Evolutionary conservation across 2,888 invertebrate species (phyloP).

Genomic region (Megamerina dolium): DNA sequence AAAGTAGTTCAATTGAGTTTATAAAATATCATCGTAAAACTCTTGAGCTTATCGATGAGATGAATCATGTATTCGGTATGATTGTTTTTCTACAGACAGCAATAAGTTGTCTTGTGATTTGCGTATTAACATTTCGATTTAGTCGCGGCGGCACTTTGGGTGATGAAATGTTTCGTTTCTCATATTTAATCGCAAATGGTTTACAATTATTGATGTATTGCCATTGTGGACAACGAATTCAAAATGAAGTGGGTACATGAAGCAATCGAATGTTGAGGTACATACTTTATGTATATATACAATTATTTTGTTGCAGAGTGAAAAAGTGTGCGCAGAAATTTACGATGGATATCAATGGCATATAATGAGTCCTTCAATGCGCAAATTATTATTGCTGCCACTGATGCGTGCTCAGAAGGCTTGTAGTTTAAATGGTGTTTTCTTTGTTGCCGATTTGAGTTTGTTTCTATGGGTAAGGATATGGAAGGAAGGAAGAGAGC

Average conservation of each 20-base stretch:
- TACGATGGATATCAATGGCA: not conserved
- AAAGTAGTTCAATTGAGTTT: slow-evolving; percentile 2
- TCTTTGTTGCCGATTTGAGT: slow-evolving; percentile 14
- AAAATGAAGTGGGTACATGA: slow-evolving; percentile 16
- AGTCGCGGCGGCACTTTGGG: slow-evolving; percentile 8
- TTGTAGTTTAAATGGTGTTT: slow-evolving; percentile 13
- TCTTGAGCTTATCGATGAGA: slow-evolving; percentile 10
- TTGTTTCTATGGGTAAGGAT: slow-evolving; percentile 13
- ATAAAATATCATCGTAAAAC: slow-evolving; percentile 15
- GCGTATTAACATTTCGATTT: slow-evolving; percentile 18
- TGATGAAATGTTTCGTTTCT: slow-evolving; percentile 8
- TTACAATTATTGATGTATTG: slow-evolving; percentile 21
- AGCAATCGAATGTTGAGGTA: not conserved
- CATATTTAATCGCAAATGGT: slow-evolving; percentile 13
- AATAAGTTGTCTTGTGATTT: slow-evolving; percentile 17
- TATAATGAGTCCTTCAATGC: not conserved
- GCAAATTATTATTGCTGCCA: slow-evolving; percentile 13
- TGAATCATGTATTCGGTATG: slow-evolving; percentile 14
- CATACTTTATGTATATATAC: no score
- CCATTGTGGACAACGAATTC: slow-evolving; percentile 19
- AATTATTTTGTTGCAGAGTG: slow-evolving; percentile 11
- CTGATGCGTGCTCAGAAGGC: slow-evolving; percentile 17
- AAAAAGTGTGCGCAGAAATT: not conserved
- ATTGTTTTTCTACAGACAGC: slow-evolving; percentile 18
- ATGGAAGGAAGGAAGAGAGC: not conserved